Conservation (phyloP, 2,113 vertebrate genomes). For the Pampusana beccarii region DNA sequence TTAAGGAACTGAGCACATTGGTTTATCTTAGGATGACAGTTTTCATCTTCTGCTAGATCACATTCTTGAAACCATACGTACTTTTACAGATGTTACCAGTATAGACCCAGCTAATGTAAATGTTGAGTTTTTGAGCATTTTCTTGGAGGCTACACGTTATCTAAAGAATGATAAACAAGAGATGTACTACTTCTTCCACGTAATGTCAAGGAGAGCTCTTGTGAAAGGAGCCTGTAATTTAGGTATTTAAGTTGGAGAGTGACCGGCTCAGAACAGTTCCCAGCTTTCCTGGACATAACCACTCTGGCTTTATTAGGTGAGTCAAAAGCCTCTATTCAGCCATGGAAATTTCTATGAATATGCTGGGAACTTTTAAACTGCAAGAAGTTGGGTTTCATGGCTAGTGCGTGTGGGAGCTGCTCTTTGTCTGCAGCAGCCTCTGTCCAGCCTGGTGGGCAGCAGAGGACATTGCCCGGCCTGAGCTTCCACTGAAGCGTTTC, state of each 20-base stretch:
- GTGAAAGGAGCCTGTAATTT: neutral
- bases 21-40: neutral
- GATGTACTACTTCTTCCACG: neutral
- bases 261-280: neutral
- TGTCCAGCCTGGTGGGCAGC: neutral
- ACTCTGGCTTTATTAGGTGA: neutral
- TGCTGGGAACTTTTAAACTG: neutral
- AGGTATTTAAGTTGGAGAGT: neutral
- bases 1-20: neutral
- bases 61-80: neutral
- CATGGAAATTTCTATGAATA: neutral
- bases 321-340: neutral
- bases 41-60: neutral
- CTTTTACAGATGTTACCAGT: neutral
- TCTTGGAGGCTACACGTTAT: neutral
- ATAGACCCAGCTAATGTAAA: neutral
- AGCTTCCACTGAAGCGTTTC: neutral
- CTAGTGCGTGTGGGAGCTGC: neutral
- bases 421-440: neutral
- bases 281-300: neutral
- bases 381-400: neutral
- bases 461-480: rapidly evolving
- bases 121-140: neutral
- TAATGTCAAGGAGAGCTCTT: neutral
- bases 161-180: neutral